Base-by-base conservation (phyloP, 2,888 invertebrate species). In the Geophilus truncorum region DNA sequence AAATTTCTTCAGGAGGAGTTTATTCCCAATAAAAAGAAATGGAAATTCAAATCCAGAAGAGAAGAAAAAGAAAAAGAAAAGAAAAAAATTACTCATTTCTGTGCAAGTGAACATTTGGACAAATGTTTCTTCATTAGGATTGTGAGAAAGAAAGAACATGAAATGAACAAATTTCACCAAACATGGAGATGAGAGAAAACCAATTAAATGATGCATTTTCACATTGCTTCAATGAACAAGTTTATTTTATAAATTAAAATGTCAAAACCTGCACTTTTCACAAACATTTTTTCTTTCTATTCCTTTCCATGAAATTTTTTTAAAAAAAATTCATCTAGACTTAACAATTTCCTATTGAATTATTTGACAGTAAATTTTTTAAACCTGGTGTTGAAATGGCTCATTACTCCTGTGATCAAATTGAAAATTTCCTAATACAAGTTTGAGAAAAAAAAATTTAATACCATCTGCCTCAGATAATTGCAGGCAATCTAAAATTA, bases 341-440 rank as follows among this genome's bases (percentile, higher is more conserved):
- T 10, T 18, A 62, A 62, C 57, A 62, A 62, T 62, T 62, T 62
- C 57, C 21, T 23, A 62, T 62, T 62, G 57, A 62, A 62, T 62
- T 62, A 62, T 62, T 62, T 62, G 57, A 62, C 21, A 23, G 15
- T 62, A 23, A 9, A 21, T 62, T 62, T 62, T 62, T 62, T 62
- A 4, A 62, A 62, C 23, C 57, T 62, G 10, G 57, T 62, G 57
- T 62, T 62, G 57, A 62, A 62, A 62, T 62, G 57, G 57, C 57
- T 62, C 57, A 62, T 62, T 62, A 62, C 57, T 62, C 23, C 57
- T 23, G 5, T 62, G 57, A 62, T 62, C 57, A 62, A 62, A 62
- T 62, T 62, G 57, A 62, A 62, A 62, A 62, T 62, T 62, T 62
- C 57, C 57, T 23, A 62, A 62, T 62, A 62, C 57, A 62, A 62